Conservation (phyloP, 2,797 vertebrate species). For the Echeneis naucrates region DNA sequence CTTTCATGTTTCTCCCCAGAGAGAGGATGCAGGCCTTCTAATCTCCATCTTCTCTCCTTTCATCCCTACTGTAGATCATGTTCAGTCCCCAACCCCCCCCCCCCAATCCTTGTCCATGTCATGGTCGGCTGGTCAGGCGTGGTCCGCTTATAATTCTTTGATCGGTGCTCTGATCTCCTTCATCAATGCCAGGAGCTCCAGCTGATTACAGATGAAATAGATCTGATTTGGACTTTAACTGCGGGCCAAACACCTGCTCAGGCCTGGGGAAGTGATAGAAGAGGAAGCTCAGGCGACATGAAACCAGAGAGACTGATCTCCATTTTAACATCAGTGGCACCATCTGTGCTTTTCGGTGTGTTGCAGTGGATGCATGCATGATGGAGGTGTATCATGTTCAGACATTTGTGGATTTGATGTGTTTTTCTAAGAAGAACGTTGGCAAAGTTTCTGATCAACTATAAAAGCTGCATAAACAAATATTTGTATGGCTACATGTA, state of each 20-base stretch:
- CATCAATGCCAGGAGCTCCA: conserved; percentile 74
- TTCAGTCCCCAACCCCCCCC: conserved; percentile 2
- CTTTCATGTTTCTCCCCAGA: conserved; percentile 73
- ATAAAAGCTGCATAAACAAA: not conserved
- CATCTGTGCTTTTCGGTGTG: conserved; percentile 57
- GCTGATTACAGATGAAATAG: conserved; percentile 81
- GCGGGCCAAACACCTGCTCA: conserved; percentile 80
- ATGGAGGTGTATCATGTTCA: conserved; percentile 17
- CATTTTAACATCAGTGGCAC: conserved; percentile 41
- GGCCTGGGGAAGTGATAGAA: conserved; percentile 49
- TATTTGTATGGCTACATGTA: no score
- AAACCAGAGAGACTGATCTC: conserved; percentile 46
- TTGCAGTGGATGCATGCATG: not conserved
- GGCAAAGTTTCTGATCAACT: not conserved
- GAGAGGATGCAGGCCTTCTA: conserved; percentile 65
- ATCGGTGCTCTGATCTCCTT: conserved; percentile 74
- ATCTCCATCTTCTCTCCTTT: conserved; percentile 73
- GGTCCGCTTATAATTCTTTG: conserved; percentile 75
- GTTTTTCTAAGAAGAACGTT: not conserved
- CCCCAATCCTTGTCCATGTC: conserved; percentile 60
- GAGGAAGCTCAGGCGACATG: conserved; percentile 54
- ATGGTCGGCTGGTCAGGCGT: conserved; percentile 71
- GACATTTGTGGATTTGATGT: not conserved
- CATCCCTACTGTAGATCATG: conserved; percentile 62
- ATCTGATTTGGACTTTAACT: conserved; percentile 76